Evolutionary conservation across 92 coral and sea anemone species (phyloP), one percentile per base, ranked within the genome.

Genomic region (Zoanthus solanderi): DNA sequence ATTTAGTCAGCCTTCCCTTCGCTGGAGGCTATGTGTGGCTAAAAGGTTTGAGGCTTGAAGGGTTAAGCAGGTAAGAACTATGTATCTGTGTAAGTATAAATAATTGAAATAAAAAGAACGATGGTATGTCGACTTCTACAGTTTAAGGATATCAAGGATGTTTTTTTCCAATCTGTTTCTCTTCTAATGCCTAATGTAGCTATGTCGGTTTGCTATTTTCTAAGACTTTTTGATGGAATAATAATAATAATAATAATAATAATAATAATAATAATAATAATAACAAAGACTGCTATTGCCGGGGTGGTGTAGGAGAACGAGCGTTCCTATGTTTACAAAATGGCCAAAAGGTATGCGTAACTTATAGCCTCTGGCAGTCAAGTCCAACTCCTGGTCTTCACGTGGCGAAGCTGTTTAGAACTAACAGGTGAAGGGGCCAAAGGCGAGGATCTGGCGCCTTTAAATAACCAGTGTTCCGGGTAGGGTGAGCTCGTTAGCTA

Each of bases 261-360:
- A 10, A 9, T 56, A 10, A 56, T 56, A 10, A 56, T 56, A 10
- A 14, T 9, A 10, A 16, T 78, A 3, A 10, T 78, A 8, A 47
- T 47, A 47, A 47, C 8, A 47, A 47, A 47, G 52, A 65, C 63
- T 78, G 83, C 47, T 78, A 78, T 50, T 50, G 83, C 83, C 47
- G 83, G 83, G 83, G 44, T 78, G 66, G 83, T 65, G 46, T 30
- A 78, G 63, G 83, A 52, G 23, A 66, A 17, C 47, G 83, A 44
- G 83, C 83, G 63, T 23, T 46, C 83, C 63, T 23, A 50, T 46
- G 44, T 15, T 66, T 46, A 78, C 63, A 78, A 78, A 78, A 78
- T 78, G 7, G n/a, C 60, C 63, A 78, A 46, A 47, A 78, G 63
- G 83, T 66, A 78, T 32, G 83, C 83, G 60, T 32, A 58, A 50